Conservation (phyloP, 2,113 vertebrate genomes). For the Ammospiza nelsoni region DNA sequence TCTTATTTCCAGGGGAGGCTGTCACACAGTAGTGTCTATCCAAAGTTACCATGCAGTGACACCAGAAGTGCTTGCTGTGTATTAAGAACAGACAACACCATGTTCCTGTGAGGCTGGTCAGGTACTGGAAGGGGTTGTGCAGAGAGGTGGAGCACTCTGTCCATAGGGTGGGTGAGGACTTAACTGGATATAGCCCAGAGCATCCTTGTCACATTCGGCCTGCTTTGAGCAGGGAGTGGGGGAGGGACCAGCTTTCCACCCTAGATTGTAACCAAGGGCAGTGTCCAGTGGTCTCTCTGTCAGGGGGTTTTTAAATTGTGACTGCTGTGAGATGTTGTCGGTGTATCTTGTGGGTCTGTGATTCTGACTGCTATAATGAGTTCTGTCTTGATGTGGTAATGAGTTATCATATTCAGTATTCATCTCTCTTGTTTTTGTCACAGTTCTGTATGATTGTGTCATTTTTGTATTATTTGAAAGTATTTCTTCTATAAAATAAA, state of each 20-base stretch:
- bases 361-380: slow-evolving; percentile 48
- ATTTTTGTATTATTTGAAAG: slow-evolving; percentile 78
- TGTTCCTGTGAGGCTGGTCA: neutral
- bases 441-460: slow-evolving; percentile 74
- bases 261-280: neutral
- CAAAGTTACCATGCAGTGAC: neutral
- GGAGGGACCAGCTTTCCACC: neutral
- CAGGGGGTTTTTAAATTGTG: neutral
- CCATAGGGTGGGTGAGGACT: neutral
- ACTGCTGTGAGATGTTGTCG: fast-evolving
- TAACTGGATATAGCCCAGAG: neutral
- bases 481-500: slow-evolving; percentile 82
- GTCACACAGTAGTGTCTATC: neutral
- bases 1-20: neutral
- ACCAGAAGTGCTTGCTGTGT: neutral
- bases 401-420: slow-evolving; percentile 71
- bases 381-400: slow-evolving; percentile 69
- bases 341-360: neutral
- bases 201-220: neutral
- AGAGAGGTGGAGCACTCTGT: neutral
- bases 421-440: slow-evolving; percentile 79
- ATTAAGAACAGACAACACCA: neutral
- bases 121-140: neutral
- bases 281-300: neutral
- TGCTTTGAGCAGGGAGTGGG: neutral